These are phyloP conservation scores for Pseudachorutes palmiensis DNA, from an alignment of 1,140 invertebrate species.

Conservation along the genomic window DNA sequence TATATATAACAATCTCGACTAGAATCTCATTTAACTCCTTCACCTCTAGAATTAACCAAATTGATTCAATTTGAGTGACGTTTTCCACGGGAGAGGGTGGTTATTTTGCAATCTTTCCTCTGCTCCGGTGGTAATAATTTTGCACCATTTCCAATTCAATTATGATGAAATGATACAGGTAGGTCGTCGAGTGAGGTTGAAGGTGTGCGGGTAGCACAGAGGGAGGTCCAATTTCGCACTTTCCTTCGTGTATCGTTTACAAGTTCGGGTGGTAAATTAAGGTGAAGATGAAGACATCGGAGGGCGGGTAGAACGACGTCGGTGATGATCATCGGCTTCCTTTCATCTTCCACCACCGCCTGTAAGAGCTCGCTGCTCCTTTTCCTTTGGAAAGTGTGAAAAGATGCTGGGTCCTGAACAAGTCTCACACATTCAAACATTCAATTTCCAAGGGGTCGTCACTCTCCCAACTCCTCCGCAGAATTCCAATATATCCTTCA, in stretches of 20 bases:
- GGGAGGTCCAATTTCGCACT: not conserved
- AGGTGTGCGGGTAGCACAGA: not conserved
- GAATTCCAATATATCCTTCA: not conserved
- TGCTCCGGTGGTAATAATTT: too few species aligned
- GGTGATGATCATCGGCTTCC: not conserved
- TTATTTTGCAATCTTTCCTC: too few species aligned
- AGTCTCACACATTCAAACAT: not conserved
- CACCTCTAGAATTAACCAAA: too few species aligned
- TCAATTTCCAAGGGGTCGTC: not conserved
- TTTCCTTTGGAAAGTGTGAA: slow-evolving; percentile 6
- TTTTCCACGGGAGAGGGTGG: too few species aligned
- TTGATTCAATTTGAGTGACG: too few species aligned
- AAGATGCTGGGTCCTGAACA: not conserved
- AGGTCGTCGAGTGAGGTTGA: too few species aligned
- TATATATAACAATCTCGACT: too few species aligned
- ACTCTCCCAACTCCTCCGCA: too few species aligned
- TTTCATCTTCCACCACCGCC: not conserved
- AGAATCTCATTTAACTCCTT: too few species aligned
- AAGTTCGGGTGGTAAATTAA: not conserved
- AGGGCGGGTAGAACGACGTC: not conserved
- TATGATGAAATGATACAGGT: too few species aligned
- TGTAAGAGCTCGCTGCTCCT: not conserved
- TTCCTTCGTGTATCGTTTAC: not conserved
- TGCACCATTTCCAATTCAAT: too few species aligned
- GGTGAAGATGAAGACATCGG: slow-evolving; percentile 9